Evolutionary conservation across 2,797 vertebrate genomes (phyloP).

Genomic region (Potorous gilbertii): DNA sequence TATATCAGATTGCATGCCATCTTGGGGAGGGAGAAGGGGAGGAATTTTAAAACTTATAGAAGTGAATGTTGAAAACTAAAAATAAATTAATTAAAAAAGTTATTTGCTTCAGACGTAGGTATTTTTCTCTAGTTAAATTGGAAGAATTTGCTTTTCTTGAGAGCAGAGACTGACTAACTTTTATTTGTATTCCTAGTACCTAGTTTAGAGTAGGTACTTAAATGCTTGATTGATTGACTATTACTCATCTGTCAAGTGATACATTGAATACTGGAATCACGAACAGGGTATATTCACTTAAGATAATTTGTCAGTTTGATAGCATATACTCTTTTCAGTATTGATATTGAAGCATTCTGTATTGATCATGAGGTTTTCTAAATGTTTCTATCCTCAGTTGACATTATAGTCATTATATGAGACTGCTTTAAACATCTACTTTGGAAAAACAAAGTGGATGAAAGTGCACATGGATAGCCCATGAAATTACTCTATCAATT

Average conservation of each 20-base stretch:
- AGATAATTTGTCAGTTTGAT: background rate
- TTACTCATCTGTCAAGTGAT: background rate
- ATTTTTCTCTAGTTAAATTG: background rate
- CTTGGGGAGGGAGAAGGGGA: too few relatives aligned
- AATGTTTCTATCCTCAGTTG: background rate
- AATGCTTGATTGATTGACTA: background rate
- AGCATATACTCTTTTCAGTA: background rate
- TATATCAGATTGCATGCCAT: too few relatives aligned
- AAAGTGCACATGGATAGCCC: background rate
- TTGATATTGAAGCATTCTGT: background rate
- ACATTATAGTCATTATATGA: background rate
- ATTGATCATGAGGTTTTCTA: background rate
- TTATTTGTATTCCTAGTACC: background rate
- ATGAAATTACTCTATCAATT: background rate
- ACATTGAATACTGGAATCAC: background rate
- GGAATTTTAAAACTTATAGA: too few relatives aligned
- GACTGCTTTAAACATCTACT: background rate
- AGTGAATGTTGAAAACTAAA: too few relatives aligned
- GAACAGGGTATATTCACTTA: background rate
- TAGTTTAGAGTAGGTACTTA: background rate
- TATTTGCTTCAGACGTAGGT: background rate
- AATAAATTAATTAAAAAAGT: background rate
- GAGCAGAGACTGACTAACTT: background rate
- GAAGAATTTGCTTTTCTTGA: background rate
- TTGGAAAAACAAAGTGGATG: background rate